Conservation (phyloP, 1,140 invertebrate genomes). For the Asobara japonica region DNA sequence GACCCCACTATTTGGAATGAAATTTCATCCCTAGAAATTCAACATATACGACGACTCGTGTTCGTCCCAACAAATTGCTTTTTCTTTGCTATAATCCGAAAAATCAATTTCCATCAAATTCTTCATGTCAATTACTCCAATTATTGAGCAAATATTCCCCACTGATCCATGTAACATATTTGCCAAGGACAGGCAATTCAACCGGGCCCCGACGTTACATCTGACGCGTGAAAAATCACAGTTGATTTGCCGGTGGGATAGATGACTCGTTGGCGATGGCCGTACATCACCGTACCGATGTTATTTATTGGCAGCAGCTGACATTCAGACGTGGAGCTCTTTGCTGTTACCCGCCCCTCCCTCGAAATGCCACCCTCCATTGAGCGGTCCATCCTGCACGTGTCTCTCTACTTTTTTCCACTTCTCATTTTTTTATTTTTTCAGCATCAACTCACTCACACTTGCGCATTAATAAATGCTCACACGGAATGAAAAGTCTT, state of each 20-base stretch:
- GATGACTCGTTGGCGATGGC: conserved; percentile 33
- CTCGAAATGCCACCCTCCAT: background rate
- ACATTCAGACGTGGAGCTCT: conserved; percentile 37
- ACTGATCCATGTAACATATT: background rate
- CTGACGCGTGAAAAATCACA: conserved; percentile 40
- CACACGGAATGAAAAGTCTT: too few relatives aligned
- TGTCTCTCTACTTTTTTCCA: conserved; percentile 14
- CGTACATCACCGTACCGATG: conserved; percentile 37
- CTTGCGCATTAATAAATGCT: background rate
- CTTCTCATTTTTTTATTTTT: background rate
- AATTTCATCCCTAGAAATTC: too few relatives aligned
- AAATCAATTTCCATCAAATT: background rate
- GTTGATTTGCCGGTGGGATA: conserved; percentile 39
- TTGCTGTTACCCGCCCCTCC: background rate
- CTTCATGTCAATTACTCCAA: background rate
- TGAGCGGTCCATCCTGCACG: conserved; percentile 33
- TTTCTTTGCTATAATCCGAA: too few relatives aligned
- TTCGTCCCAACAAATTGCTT: too few relatives aligned
- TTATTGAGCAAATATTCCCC: background rate
- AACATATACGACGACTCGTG: too few relatives aligned
- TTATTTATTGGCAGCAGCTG: conserved; percentile 46
- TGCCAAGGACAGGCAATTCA: conserved; percentile 1
- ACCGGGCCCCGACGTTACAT: background rate
- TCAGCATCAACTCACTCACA: conserved; percentile 2
- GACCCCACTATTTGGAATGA: too few relatives aligned